Evolutionary conservation across 1,140 invertebrate species (phyloP).

Genomic region (Drosophila bifasciata): DNA sequence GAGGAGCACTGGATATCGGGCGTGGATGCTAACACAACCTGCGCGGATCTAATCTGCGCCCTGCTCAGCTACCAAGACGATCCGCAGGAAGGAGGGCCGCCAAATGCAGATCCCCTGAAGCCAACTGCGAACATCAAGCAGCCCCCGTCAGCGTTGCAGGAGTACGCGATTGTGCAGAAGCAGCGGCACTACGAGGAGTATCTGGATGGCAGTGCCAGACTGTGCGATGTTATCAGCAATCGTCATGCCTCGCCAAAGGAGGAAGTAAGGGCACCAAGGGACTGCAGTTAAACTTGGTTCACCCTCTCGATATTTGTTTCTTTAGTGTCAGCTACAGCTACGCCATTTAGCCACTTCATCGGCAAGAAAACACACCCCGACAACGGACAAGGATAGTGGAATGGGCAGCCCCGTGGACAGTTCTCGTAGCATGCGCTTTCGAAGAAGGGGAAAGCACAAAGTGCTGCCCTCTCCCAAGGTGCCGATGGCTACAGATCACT

Average conservation of each 20-base stretch:
- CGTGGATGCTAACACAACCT: constrained; percentile 90
- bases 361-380: constrained; percentile 30
- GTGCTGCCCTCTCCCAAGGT: constrained; percentile 7
- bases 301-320: neutral
- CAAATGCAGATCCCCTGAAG: constrained; percentile 13
- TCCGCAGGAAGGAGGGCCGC: constrained; percentile 12
- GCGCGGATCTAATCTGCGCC: constrained; percentile 90
- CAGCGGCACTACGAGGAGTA: constrained; percentile 73
- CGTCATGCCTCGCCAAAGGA: constrained; percentile 33
- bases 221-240: constrained; percentile 62
- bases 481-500: constrained; percentile 30
- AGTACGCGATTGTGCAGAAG: constrained; percentile 77
- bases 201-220: constrained; percentile 65
- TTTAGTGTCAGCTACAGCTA: constrained; percentile 65
- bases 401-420: constrained; percentile 80
- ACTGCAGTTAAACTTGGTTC: constrained; percentile 9
- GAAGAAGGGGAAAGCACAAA: constrained; percentile 65
- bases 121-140: constrained; percentile 53
- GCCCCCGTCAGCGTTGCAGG: constrained; percentile 14
- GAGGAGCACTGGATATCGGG: constrained; percentile 92
- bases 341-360: constrained; percentile 51
- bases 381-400: constrained; percentile 80
- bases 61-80: constrained; percentile 84
- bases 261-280: constrained; percentile 14
- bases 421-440: constrained; percentile 72